These are phyloP conservation scores for Cosmia pyralina DNA, from an alignment of 2,888 invertebrate genomes.

Conservation along the genomic window DNA sequence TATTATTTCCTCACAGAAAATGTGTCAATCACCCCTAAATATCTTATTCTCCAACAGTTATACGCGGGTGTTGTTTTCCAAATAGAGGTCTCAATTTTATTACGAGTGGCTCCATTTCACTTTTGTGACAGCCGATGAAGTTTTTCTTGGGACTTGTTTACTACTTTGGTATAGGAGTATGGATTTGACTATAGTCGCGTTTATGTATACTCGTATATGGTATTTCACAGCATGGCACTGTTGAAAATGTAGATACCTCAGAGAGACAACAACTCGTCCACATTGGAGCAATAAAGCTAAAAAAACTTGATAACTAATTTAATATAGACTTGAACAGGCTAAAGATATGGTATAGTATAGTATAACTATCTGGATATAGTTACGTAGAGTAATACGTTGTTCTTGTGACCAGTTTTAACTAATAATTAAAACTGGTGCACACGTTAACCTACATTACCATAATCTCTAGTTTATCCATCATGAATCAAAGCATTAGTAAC, in stretches of 20 bases:
- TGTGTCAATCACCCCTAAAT: conserved; percentile 48
- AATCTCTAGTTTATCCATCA: conserved; percentile 16
- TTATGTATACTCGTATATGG: neutral
- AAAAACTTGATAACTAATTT: conserved; percentile 15
- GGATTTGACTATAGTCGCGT: neutral
- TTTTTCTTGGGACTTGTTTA: conserved; percentile 47
- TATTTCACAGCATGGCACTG: neutral
- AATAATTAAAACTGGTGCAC: neutral
- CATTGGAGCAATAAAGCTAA: neutral
- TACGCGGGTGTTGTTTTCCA: conserved; percentile 33
- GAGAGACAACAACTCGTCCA: neutral
- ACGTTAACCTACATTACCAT: conserved; percentile 3
- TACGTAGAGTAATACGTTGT: neutral
- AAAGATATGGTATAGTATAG: neutral
- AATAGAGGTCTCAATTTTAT: conserved; percentile 44
- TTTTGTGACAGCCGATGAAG: conserved; percentile 65
- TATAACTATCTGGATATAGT: neutral
- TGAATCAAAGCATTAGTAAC: conserved; percentile 14
- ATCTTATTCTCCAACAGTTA: conserved; percentile 25
- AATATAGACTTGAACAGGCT: neutral
- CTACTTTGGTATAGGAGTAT: conserved; percentile 5
- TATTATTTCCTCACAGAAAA: conserved; percentile 33
- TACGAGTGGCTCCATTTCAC: conserved; percentile 56
- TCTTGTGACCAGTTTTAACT: neutral
- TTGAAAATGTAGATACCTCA: neutral